Percentiles rank a stretch among this genome's conserved stretches.
These are phyloP conservation scores for Moxostoma hubbsi DNA, from an alignment of 2,797 vertebrate genomes.

Conservation along the genomic window DNA sequence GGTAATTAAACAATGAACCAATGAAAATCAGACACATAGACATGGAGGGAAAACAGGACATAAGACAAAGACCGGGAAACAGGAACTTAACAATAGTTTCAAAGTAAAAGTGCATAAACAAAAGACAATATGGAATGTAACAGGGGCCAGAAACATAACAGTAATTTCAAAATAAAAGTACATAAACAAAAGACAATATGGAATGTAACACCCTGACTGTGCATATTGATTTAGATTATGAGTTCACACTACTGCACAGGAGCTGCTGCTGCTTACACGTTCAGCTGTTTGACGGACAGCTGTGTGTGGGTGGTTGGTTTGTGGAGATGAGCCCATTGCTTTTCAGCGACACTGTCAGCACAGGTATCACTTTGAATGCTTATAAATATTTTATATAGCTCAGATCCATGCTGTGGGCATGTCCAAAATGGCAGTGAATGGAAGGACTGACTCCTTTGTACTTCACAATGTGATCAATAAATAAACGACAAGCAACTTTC, in stretches of 20 bases:
- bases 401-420: constrained; percentile 52
- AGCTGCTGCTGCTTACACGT: constrained; percentile 30
- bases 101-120: too few species aligned
- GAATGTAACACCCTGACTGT: too few species aligned
- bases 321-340: constrained; percentile 29
- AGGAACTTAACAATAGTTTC: too few species aligned
- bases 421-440: constrained; percentile 35
- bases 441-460: constrained; percentile 51
- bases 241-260: neutral
- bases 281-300: constrained; percentile 51
- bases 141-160: too few species aligned
- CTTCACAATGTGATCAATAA: constrained; percentile 61
- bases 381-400: constrained; percentile 62
- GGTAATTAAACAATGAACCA: too few species aligned
- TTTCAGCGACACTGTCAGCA: constrained; percentile 32
- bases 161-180: too few species aligned
- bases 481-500: constrained; percentile 57
- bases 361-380: constrained; percentile 54
- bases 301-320: constrained; percentile 44
- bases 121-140: too few species aligned
- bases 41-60: too few species aligned
- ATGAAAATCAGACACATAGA: too few species aligned
- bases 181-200: too few species aligned
- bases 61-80: too few species aligned
- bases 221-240: constrained; percentile 47